A percentile compares a stretch with the other conserved stretches of the same genome.
Conservation (phyloP, 2,888 invertebrate species). For the Luffia ferchaultella region DNA sequence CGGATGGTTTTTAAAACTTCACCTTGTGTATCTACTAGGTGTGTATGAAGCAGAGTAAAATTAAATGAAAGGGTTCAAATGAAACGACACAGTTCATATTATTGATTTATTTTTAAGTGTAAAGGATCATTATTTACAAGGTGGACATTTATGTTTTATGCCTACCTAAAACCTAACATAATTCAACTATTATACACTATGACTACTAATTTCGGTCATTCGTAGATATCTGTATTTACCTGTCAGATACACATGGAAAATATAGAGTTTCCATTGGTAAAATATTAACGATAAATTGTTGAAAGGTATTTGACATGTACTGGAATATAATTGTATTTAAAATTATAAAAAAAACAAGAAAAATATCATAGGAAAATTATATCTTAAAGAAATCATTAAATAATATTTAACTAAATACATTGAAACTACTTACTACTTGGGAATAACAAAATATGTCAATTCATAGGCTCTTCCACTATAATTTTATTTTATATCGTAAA, state of each 20-base stretch:
- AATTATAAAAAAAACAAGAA: background rate
- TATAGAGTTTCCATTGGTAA: background rate
- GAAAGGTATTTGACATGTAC: background rate
- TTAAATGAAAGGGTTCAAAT: constrained; percentile 25
- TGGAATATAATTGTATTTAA: background rate
- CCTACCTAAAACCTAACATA: constrained; percentile 24
- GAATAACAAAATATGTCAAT: no score
- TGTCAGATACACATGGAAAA: background rate
- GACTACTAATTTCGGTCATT: background rate
- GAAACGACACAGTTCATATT: constrained; percentile 36
- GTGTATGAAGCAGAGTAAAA: no score
- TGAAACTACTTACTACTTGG: no score
- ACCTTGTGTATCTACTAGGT: no score
- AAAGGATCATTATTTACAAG: constrained; percentile 64
- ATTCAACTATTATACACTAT: background rate
- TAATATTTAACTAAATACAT: no score
- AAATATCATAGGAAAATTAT: no score
- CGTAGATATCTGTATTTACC: background rate
- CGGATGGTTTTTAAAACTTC: no score
- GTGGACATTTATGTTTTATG: constrained; percentile 51
- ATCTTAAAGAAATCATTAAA: no score
- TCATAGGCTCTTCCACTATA: no score
- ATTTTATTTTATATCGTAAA: no score
- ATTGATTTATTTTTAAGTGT: constrained; percentile 55
- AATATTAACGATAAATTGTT: background rate